These are phyloP conservation scores for Pipra filicauda DNA, from an alignment of 2,113 vertebrate species.

Conservation along the genomic window DNA sequence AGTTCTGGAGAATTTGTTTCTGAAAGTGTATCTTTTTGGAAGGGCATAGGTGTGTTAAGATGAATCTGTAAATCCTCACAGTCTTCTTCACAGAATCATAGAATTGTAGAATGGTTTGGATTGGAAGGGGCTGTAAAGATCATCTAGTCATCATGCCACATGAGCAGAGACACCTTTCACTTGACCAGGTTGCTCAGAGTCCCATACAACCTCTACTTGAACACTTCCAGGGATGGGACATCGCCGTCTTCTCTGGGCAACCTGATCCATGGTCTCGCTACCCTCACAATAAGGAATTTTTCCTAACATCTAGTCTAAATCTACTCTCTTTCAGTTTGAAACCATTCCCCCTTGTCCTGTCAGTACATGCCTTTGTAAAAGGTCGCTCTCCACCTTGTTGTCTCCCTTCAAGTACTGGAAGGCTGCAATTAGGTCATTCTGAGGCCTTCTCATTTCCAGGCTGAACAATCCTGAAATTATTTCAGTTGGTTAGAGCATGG, in stretches of 20 bases:
- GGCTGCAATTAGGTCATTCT: neutral
- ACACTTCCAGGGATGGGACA: neutral
- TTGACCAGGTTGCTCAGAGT: neutral
- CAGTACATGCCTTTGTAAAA: neutral
- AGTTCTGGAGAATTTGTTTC: neutral
- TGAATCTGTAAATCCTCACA: neutral
- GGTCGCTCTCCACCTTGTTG: neutral
- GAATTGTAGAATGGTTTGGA: neutral
- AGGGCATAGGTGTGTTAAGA: neutral
- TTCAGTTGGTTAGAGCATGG: neutral
- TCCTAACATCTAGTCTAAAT: neutral
- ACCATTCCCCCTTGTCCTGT: neutral
- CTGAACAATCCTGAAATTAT: neutral
- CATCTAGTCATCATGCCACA: neutral
- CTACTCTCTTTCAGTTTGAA: neutral
- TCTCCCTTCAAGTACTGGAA: neutral
- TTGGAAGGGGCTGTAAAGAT: neutral
- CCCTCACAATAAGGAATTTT: neutral
- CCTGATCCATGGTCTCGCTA: neutral
- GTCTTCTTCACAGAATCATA: neutral
- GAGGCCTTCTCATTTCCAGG: neutral
- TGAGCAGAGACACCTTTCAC: neutral
- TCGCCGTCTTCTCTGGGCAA: neutral
- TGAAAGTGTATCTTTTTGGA: neutral
- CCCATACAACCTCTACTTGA: neutral